These are phyloP conservation scores for Ichneumon xanthorius DNA, from an alignment of 2,888 invertebrate genomes.

Conservation along the genomic window DNA sequence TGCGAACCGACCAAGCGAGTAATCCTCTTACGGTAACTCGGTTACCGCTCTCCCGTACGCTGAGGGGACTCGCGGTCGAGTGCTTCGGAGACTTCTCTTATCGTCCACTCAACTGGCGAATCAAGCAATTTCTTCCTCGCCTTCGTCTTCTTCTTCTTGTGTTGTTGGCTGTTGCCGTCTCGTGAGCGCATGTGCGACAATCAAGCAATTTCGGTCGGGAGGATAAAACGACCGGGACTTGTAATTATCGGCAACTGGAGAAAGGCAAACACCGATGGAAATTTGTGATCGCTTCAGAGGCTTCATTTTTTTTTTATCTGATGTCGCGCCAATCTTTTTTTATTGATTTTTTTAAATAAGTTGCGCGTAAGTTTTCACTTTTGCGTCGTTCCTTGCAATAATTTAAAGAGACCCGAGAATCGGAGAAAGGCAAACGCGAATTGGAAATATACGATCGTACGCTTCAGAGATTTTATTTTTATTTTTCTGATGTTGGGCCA, in stretches of 20 bases:
- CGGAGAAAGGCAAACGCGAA: background rate
- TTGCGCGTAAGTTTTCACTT: no score
- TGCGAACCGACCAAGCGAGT: constrained; percentile 33
- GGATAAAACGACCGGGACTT: constrained; percentile 44
- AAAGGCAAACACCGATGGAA: constrained; percentile 14
- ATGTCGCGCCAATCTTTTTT: no score
- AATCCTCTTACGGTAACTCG: constrained; percentile 60
- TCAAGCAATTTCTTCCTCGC: background rate
- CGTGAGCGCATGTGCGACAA: background rate
- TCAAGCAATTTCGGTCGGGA: background rate
- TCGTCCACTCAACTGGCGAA: constrained; percentile 52
- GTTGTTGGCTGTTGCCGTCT: no score
- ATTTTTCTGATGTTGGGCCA: no score
- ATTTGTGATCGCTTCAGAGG: background rate
- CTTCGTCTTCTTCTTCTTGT: no score
- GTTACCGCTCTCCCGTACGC: constrained; percentile 38
- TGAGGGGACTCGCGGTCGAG: constrained; percentile 5
- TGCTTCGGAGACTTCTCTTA: constrained; percentile 29
- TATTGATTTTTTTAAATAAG: no score
- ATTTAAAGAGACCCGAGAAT: background rate
- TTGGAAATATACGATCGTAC: background rate
- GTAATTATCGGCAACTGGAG: background rate
- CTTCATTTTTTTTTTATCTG: no score
- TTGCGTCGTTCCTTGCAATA: no score
- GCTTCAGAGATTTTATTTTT: no score